Conservation (phyloP, 2,113 vertebrate genomes). For the Antigone vipio region DNA sequence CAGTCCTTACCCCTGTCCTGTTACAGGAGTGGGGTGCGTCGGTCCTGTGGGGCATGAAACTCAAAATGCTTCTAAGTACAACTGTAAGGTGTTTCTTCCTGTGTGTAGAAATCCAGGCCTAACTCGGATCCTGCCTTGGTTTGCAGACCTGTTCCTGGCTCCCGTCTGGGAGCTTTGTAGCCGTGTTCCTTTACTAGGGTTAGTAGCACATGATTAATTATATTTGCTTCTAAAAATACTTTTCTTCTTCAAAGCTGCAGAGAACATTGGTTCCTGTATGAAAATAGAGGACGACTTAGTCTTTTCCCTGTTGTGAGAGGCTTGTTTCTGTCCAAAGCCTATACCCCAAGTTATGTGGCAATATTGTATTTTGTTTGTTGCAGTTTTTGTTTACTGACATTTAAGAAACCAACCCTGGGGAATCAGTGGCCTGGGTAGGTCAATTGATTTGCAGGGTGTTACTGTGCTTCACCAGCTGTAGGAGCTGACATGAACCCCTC, state of each 20-base stretch:
- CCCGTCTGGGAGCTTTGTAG: not conserved
- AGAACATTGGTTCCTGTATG: too few relatives aligned
- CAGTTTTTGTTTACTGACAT: not conserved
- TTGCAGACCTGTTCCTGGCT: fast-evolving
- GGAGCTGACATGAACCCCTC: not conserved
- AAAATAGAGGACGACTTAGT: not conserved
- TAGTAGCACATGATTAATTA: too few relatives aligned
- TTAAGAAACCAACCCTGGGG: not conserved
- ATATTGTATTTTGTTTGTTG: not conserved
- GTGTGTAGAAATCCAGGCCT: not conserved
- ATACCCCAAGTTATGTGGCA: fast-evolving
- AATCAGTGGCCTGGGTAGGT: not conserved
- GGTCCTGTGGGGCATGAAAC: fast-evolving
- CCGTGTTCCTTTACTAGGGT: too few relatives aligned
- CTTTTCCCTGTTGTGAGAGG: too few relatives aligned
- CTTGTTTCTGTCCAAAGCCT: not conserved
- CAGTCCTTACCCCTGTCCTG: too few relatives aligned
- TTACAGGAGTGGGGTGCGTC: fast-evolving
- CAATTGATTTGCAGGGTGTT: not conserved
- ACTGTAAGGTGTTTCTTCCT: fast-evolving
- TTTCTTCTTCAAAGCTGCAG: not conserved
- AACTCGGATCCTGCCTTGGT: fast-evolving
- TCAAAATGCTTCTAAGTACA: fast-evolving
- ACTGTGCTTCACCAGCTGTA: not conserved
- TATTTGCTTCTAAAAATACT: not conserved